phyloP scores from a whole-genome alignment of 2,888 invertebrate genomes.

The Rhyacophila evoluta region DNA sequence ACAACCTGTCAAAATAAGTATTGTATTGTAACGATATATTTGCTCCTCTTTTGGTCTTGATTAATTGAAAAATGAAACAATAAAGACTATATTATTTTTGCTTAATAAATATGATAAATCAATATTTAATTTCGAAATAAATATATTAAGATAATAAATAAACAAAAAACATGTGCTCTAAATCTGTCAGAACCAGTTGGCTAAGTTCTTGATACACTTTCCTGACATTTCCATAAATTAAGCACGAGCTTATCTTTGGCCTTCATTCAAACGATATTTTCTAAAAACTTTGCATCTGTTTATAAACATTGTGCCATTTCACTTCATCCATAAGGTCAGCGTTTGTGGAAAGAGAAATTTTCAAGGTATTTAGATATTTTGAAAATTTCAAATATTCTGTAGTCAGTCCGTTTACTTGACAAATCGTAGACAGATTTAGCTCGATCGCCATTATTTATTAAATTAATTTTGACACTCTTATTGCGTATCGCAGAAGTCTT shows the following conservation, averaged over 20 bases:
- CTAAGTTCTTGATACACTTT: background rate
- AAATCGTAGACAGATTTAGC: background rate
- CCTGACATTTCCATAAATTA: background rate
- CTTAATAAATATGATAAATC: no score
- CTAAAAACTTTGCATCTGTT: background rate
- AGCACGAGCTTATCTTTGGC: background rate
- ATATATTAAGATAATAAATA: background rate
- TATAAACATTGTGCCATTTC: background rate
- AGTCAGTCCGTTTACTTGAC: background rate
- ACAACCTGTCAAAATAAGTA: no score
- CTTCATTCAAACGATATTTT: background rate
- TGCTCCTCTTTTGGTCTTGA: no score
- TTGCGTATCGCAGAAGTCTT: background rate
- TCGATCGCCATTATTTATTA: background rate
- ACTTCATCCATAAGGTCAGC: background rate
- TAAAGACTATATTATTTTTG: no score
- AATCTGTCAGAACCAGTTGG: background rate
- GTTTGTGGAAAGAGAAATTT: background rate
- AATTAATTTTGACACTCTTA: background rate
- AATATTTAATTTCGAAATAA: no score
- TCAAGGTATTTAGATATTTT: background rate
- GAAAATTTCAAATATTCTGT: no score
- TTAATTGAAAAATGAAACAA: no score
- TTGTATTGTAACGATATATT: no score
- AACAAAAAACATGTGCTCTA: background rate